phyloP scores from a whole-genome alignment of 64 coral and sea anemone genomes.

The Trachythela sp. region DNA sequence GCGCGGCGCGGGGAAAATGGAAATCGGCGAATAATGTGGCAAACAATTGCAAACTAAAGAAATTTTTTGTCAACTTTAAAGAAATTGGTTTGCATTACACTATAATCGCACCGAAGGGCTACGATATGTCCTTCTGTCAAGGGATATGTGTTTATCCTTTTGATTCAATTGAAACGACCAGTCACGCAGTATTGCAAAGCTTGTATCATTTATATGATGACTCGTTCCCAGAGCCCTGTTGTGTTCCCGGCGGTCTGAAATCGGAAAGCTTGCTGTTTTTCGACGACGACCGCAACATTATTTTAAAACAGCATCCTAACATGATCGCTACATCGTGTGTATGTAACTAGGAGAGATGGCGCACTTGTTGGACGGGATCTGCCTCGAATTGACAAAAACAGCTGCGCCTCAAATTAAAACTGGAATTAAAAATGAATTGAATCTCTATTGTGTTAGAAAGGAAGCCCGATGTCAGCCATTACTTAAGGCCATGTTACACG shows the following conservation, averaged over 20 bases:
- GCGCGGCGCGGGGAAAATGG: background rate
- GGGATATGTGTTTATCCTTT: background rate
- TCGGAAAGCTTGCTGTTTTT: background rate
- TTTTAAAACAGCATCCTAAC: background rate
- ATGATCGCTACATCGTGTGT: background rate
- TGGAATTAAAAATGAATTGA: background rate
- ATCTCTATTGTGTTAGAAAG: no score
- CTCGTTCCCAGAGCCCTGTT: background rate
- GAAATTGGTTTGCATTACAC: background rate
- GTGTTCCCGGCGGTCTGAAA: background rate
- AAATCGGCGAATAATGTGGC: background rate
- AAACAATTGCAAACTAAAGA: background rate
- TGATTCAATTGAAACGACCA: background rate
- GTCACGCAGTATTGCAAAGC: background rate
- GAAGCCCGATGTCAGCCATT: no score
- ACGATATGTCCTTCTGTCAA: background rate
- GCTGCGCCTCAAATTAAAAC: background rate
- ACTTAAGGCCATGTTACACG: no score
- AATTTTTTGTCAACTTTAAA: background rate
- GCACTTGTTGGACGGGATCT: background rate
- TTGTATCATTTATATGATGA: background rate
- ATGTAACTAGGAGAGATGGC: background rate
- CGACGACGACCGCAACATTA: background rate
- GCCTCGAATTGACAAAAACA: background rate
- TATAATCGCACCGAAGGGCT: background rate